Percentiles rank a stretch among this genome's conserved stretches.
These are phyloP conservation scores for Drosophila putrida DNA, from an alignment of 2,888 invertebrate genomes.

Conservation along the genomic window DNA sequence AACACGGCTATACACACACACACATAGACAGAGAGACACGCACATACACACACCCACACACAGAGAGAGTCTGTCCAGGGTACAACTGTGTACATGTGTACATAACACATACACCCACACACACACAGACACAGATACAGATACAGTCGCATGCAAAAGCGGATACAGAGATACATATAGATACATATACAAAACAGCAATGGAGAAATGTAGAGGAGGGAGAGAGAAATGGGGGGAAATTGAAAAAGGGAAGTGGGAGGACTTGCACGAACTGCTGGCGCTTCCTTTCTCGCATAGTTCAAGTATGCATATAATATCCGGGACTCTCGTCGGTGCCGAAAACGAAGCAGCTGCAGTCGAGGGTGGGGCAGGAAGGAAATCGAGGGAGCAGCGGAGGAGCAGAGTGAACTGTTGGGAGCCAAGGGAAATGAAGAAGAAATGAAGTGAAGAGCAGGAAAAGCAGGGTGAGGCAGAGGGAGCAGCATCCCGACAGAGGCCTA, in stretches of 20 bases:
- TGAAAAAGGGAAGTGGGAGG: background rate
- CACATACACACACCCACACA: slow-evolving; percentile 1
- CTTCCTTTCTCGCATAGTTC: slow-evolving; percentile 77
- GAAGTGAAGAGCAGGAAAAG: too few relatives aligned
- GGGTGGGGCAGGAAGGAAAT: slow-evolving; percentile 5
- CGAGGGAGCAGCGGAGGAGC: background rate
- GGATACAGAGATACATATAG: slow-evolving; percentile 61
- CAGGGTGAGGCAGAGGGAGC: slow-evolving; percentile 9
- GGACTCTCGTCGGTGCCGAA: slow-evolving; percentile 73
- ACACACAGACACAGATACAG: slow-evolving; percentile 28
- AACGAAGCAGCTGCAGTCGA: slow-evolving; percentile 63
- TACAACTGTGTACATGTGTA: slow-evolving; percentile 75
- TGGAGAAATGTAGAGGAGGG: slow-evolving; percentile 1
- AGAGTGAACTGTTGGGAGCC: slow-evolving; percentile 3
- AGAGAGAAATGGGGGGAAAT: background rate
- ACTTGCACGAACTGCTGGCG: slow-evolving; percentile 37
- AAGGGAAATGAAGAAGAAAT: background rate
- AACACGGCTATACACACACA: slow-evolving; percentile 51
- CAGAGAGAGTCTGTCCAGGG: slow-evolving; percentile 38
- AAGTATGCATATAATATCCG: slow-evolving; percentile 81
- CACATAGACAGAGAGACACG: slow-evolving; percentile 4
- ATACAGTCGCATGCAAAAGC: slow-evolving; percentile 69
- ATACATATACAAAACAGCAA: slow-evolving; percentile 49
- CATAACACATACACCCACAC: slow-evolving; percentile 55
- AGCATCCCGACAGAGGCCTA: slow-evolving; percentile 59